A percentile compares a stretch with the other conserved stretches of the same genome.
These are phyloP conservation scores for Serrognathus titanus DNA, from an alignment of 2,888 invertebrate species.

Conservation along the genomic window DNA sequence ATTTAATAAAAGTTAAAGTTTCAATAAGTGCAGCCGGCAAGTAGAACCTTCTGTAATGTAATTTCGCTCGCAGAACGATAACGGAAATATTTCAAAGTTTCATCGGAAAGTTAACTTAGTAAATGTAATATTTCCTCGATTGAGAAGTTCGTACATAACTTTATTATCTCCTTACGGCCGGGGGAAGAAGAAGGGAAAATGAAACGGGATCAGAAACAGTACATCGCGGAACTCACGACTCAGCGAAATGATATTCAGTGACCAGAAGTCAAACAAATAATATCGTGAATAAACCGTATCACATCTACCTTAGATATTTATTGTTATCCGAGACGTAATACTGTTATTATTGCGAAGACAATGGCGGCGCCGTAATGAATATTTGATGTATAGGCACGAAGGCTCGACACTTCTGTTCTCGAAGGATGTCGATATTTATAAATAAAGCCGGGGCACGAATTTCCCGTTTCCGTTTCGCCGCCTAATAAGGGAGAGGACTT, in stretches of 20 bases:
- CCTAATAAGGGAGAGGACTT: too few relatives aligned
- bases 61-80: conserved; percentile 23
- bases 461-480: not conserved
- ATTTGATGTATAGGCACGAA: conserved; percentile 13
- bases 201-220: conserved; percentile 21
- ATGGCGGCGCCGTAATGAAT: conserved; percentile 13
- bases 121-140: conserved; percentile 30
- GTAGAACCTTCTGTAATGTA: conserved; percentile 16
- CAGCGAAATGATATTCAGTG: conserved; percentile 23
- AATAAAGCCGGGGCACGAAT: not conserved
- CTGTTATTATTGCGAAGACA: conserved; percentile 21
- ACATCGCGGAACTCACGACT: conserved; percentile 25
- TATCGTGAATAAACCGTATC: conserved; percentile 23
- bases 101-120: conserved; percentile 27
- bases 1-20: conserved; percentile 22
- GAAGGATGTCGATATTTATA: conserved; percentile 3
- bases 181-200: conserved; percentile 16
- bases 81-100: conserved; percentile 30
- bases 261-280: conserved; percentile 27
- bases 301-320: conserved; percentile 19
- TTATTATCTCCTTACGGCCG: conserved; percentile 21
- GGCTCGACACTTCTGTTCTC: conserved; percentile 10
- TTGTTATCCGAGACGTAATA: conserved; percentile 22
- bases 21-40: conserved; percentile 19
- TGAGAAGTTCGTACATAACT: conserved; percentile 29